phyloP scores from a whole-genome alignment of 1,140 invertebrate genomes.

The Camponotus floridanus region DNA sequence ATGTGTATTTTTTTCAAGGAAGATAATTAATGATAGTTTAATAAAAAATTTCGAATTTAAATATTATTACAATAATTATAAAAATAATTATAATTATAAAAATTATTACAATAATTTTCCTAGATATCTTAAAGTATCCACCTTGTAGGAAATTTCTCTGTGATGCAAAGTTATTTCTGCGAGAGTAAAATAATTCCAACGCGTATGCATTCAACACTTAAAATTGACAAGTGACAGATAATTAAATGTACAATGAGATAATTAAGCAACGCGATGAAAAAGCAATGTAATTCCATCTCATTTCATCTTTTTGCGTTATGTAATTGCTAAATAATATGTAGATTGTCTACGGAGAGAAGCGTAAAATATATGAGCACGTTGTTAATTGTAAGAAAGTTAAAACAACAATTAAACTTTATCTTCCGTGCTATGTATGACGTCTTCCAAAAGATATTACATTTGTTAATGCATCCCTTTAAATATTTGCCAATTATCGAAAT shows the following conservation, averaged over 20 bases:
- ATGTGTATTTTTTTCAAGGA: too few species aligned
- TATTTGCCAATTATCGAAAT: background rate
- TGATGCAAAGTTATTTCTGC: background rate
- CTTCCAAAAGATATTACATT: background rate
- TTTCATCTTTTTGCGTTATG: background rate
- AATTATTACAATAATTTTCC: background rate
- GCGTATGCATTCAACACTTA: conserved; percentile 24
- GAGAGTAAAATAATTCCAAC: conserved; percentile 8
- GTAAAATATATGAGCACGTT: conserved; percentile 9
- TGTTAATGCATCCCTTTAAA: background rate
- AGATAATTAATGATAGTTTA: too few species aligned
- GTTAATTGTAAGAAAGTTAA: conserved; percentile 39
- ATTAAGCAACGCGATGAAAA: conserved; percentile 38
- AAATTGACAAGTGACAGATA: conserved; percentile 20
- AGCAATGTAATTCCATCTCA: conserved; percentile 7
- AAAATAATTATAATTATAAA: background rate
- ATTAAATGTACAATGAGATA: conserved; percentile 11
- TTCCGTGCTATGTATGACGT: background rate
- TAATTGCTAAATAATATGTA: background rate
- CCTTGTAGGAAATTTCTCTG: background rate
- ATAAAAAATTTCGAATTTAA: too few species aligned
- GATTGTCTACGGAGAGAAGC: conserved; percentile 4
- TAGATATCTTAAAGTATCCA: background rate
- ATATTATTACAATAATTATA: too few species aligned
- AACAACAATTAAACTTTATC: conserved; percentile 11